phyloP scores from a whole-genome alignment of 2,797 vertebrate genomes.

The Darevskia nairensis region DNA sequence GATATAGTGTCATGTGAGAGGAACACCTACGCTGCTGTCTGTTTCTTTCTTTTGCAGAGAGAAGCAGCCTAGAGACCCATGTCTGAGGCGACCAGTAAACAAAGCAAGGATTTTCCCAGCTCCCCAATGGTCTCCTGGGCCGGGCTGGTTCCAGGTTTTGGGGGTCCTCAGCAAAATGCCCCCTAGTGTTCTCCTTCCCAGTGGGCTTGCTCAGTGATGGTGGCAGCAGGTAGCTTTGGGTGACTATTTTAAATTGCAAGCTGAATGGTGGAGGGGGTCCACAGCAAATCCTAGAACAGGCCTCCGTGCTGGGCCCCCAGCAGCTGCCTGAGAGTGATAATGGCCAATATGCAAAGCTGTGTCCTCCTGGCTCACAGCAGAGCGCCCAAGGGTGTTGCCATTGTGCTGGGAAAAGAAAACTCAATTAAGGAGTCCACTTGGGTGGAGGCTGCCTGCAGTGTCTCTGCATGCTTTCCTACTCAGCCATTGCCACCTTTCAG shows the following conservation, averaged over 20 bases:
- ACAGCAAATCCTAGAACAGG: not conserved
- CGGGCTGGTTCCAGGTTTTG: not conserved
- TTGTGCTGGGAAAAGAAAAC: not conserved
- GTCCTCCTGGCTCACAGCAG: too few relatives aligned
- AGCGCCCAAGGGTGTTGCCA: not conserved
- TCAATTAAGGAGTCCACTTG: not conserved
- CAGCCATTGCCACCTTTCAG: not conserved
- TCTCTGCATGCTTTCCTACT: not conserved
- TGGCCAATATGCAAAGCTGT: not conserved
- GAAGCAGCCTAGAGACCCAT: conserved; percentile 14
- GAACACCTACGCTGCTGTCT: conserved; percentile 65
- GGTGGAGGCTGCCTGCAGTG: not conserved
- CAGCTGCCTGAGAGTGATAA: not conserved
- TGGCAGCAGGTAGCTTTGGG: too few relatives aligned
- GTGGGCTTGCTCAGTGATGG: not conserved
- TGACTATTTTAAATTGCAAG: too few relatives aligned
- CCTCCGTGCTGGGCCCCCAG: not conserved
- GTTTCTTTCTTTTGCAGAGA: not conserved
- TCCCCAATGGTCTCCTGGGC: not conserved
- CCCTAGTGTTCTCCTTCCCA: not conserved
- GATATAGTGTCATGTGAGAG: conserved; percentile 71
- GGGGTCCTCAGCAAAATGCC: not conserved
- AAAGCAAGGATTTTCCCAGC: not conserved
- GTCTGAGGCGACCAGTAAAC: not conserved
- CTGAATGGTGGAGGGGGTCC: too few relatives aligned